Conservation (phyloP, 2,888 invertebrate genomes). For the Orthosia gothica region DNA sequence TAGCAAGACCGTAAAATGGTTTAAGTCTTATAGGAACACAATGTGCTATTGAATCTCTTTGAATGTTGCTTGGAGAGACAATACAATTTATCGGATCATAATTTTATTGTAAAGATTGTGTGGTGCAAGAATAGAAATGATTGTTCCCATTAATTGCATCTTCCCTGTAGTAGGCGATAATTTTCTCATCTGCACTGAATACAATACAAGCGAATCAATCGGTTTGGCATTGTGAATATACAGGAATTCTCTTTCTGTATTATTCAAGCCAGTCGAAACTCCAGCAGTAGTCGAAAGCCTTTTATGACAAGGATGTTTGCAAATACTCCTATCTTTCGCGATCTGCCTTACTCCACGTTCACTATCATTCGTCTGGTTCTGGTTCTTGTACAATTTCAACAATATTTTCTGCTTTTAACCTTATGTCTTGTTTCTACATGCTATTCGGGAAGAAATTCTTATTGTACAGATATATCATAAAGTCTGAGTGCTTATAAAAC, state of each 20-base stretch:
- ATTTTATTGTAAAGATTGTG: background rate
- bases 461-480: background rate
- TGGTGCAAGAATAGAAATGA: background rate
- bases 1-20: conserved; percentile 35
- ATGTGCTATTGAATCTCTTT: conserved; percentile 19
- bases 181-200: too few relatives aligned
- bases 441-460: background rate
- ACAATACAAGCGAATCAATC: too few relatives aligned
- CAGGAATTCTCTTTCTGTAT: too few relatives aligned
- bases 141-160: background rate
- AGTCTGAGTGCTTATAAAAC: too few relatives aligned
- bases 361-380: too few relatives aligned
- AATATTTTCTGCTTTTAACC: background rate
- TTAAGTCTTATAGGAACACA: conserved; percentile 26
- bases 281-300: background rate
- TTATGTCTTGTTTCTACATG: background rate
- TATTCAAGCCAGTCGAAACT: background rate
- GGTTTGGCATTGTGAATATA: background rate
- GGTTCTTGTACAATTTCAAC: background rate
- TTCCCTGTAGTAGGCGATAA: background rate
- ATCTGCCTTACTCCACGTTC: background rate
- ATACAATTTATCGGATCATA: conserved; percentile 2
- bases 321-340: background rate
- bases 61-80: background rate
- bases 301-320: background rate